Evolutionary conservation across 2,797 vertebrate species (phyloP), one percentile per base, ranked within the genome.

Genomic region (Xyrichtys novacula): DNA sequence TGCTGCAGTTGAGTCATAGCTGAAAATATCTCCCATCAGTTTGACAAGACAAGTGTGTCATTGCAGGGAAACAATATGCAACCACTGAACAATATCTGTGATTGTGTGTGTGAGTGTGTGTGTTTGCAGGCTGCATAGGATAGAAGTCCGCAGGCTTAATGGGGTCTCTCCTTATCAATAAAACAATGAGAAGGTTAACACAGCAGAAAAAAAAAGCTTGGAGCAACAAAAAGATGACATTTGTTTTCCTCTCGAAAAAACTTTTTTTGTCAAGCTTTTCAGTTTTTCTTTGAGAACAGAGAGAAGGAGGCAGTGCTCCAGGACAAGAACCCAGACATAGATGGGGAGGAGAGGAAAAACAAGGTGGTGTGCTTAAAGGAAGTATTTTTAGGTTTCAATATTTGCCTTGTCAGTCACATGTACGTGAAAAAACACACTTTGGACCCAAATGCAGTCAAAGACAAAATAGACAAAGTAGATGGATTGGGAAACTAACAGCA

Each of bases 1-100:
- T 39, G 1, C 46, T 36, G 39, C 67, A 42, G 76, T 40, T 74
- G 81, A 85, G 59, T 84, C 83, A 82, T 74, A 56, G 67, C 36
- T 75, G 59, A 67, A 88, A 74, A 72, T 63, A 80, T 55, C 68
- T 54, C 56, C 68, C 64, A 53, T 19, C 23, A 47, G 29, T 32
- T 57, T 46, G 43, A 71, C 47, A 54, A 12, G 17, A 60, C 43
- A 6, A 12, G n/a, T 34, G 56, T 65, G 39, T 47, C 63, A 69
- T 4, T 42, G 2, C 46, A 3, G 28, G 16, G 8, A 73, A 57
- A 53, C 54, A 29, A 65, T 28, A 68, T 16, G n/a, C 36, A 61
- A 22, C 36, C 19, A 29, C 43, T 20, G 29, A 65, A 50, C 25
- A 3, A 25, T 16, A 49, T 49, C 1, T 16, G 46, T 26, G 11